Conservation (phyloP, 2,888 invertebrate genomes). For the Luffia ferchaultella region DNA sequence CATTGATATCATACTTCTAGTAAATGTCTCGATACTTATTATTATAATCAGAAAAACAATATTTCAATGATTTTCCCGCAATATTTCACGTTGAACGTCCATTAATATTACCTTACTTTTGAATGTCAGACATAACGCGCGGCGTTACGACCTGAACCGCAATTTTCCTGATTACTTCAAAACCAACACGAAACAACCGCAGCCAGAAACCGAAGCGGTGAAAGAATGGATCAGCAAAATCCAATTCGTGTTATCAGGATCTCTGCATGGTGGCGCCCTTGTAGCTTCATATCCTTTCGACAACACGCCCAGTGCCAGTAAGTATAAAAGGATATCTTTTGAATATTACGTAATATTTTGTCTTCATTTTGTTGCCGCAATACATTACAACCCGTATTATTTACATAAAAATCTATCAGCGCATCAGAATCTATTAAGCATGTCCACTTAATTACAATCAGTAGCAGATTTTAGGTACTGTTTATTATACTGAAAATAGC, state of each 20-base stretch:
- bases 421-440: not conserved
- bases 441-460: not conserved
- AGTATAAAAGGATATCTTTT: too few species aligned
- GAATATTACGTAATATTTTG: too few species aligned
- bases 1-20: too few species aligned
- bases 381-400: not conserved
- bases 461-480: not conserved
- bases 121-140: conserved; percentile 79
- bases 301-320: conserved; percentile 93
- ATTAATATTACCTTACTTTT: too few species aligned
- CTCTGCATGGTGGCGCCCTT: conserved; percentile 92
- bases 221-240: conserved; percentile 94
- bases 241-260: conserved; percentile 93
- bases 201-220: conserved; percentile 95
- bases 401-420: not conserved
- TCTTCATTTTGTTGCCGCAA: too few species aligned
- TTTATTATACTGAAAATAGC: too few species aligned
- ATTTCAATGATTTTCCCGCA: too few species aligned
- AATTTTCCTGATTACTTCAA: conserved; percentile 97
- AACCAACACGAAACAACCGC: conserved; percentile 84
- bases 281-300: conserved; percentile 98
- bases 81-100: too few species aligned
- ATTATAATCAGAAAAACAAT: too few species aligned
- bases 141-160: conserved; percentile 91
- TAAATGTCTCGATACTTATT: too few species aligned